phyloP scores from a whole-genome alignment of 2,888 invertebrate genomes.

The Trypoxylon attenuatum region DNA sequence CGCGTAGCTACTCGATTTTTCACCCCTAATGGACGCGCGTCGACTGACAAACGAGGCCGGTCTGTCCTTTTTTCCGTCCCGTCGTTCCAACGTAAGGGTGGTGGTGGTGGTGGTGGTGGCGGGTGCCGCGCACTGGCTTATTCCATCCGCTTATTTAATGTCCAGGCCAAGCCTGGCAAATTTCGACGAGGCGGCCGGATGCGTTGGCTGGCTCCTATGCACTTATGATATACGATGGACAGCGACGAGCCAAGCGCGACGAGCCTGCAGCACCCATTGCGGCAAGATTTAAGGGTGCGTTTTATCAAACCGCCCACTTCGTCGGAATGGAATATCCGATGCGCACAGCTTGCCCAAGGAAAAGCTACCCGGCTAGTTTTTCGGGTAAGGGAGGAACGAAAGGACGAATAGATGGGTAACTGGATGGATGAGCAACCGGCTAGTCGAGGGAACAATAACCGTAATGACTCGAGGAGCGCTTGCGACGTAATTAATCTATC shows the following conservation, averaged over 20 bases:
- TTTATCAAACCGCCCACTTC: not conserved
- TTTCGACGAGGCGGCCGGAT: conserved; percentile 21
- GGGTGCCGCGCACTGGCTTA: conserved; percentile 25
- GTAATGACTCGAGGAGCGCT: not conserved
- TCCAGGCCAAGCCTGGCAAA: conserved; percentile 41
- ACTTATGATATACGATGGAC: not conserved
- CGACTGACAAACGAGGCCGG: conserved; percentile 66
- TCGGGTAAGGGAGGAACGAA: not conserved
- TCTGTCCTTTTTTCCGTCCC: conserved; percentile 35
- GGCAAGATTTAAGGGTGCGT: not conserved
- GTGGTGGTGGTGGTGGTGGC: not conserved
- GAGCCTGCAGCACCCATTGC: not conserved
- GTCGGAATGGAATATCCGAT: not conserved
- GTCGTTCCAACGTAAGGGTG: not conserved
- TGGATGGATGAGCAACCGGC: too few relatives aligned
- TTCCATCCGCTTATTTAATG: conserved; percentile 48
- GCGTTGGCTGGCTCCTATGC: not conserved
- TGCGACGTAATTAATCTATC: not conserved
- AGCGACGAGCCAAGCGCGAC: not conserved
- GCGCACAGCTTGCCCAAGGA: too few relatives aligned
- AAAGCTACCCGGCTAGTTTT: too few relatives aligned
- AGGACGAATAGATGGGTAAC: not conserved
- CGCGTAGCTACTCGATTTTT: conserved; percentile 69
- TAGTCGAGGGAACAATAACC: too few relatives aligned
- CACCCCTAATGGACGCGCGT: conserved; percentile 68